Evolutionary conservation across 2,797 vertebrate species (phyloP).

Genomic region (Chelmon rostratus): DNA sequence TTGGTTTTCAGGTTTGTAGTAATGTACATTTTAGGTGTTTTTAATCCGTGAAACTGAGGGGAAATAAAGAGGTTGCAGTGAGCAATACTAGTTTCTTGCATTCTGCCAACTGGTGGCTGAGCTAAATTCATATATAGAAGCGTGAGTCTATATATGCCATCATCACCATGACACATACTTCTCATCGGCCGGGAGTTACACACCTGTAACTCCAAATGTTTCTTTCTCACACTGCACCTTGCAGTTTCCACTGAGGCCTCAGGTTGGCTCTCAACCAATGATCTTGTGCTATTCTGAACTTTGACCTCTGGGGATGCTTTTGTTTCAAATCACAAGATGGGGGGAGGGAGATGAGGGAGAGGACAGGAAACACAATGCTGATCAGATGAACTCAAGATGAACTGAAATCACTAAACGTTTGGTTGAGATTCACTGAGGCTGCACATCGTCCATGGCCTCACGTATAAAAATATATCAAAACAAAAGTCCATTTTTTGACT

Average conservation of each 20-base stretch:
- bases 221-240: slow-evolving; percentile 82
- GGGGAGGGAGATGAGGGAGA: slow-evolving; percentile 58
- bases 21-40: slow-evolving; percentile 20
- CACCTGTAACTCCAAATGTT: slow-evolving; percentile 85
- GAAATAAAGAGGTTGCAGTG: slow-evolving; percentile 84
- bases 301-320: slow-evolving; percentile 79
- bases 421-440: slow-evolving; percentile 29
- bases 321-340: slow-evolving; percentile 66
- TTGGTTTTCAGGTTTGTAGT: slow-evolving; percentile 13
- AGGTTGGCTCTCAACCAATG: slow-evolving; percentile 80
- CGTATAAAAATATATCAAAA: slow-evolving; percentile 8
- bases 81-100: slow-evolving; percentile 64
- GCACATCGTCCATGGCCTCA: background rate
- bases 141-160: slow-evolving; percentile 85
- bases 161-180: slow-evolving; percentile 74
- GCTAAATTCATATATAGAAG: slow-evolving; percentile 86
- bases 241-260: slow-evolving; percentile 80
- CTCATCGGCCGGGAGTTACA: slow-evolving; percentile 80
- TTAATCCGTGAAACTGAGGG: slow-evolving; percentile 69
- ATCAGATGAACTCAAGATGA: slow-evolving; percentile 56
- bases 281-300: slow-evolving; percentile 80
- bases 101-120: slow-evolving; percentile 54
- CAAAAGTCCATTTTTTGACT: background rate
- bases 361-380: slow-evolving; percentile 75
- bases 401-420: slow-evolving; percentile 37